Evolutionary conservation across 2,797 vertebrate genomes (phyloP).

Genomic region (Sebastes hubbsi): DNA sequence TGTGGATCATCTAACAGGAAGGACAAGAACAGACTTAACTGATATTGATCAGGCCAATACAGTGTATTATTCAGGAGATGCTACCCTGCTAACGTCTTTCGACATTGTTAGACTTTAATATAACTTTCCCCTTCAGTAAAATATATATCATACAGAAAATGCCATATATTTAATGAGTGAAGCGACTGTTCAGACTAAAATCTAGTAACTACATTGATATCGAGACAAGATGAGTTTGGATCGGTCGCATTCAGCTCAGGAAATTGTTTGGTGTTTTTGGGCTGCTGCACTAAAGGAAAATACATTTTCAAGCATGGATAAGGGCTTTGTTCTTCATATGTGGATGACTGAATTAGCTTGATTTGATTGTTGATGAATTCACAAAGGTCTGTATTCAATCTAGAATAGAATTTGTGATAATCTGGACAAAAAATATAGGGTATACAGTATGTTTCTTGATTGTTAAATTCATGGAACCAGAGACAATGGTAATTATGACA

Average conservation of each 20-base stretch:
- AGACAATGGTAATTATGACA: no score
- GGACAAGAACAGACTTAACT: not conserved
- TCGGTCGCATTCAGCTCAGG: no score
- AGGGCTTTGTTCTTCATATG: not conserved
- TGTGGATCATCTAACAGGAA: not conserved
- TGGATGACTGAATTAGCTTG: not conserved
- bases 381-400: not conserved
- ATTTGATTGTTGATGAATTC: not conserved
- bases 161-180: not conserved
- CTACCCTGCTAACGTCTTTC: not conserved
- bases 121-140: not conserved
- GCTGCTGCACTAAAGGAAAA: no score
- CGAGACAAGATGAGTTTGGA: no score
- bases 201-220: no score
- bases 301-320: no score
- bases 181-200: not conserved
- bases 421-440: no score
- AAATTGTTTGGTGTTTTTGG: not conserved
- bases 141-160: not conserved
- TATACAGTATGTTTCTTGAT: no score
- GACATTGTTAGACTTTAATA: not conserved
- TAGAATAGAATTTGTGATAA: no score
- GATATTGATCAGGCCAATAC: not conserved
- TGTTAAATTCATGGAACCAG: no score
- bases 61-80: not conserved